A percentile compares a stretch with the other conserved stretches of the same genome.
phyloP scores from a whole-genome alignment of 2,888 invertebrate species.

The Junonia oenone region DNA sequence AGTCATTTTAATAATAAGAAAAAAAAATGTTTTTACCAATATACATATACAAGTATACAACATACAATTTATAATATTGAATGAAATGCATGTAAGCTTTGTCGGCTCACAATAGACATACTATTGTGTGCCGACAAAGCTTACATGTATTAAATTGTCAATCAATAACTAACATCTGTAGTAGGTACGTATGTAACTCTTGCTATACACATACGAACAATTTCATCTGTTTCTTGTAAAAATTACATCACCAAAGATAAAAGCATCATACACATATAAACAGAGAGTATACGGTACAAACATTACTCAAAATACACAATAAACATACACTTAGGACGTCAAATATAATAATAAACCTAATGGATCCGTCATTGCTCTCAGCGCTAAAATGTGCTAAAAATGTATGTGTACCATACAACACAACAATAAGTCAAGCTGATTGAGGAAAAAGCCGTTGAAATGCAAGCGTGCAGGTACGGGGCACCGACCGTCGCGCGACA shows the following conservation, averaged over 20 bases:
- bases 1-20: no score
- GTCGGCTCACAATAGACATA: no score
- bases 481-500: slow-evolving; percentile 32
- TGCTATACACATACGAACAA: background rate
- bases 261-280: background rate
- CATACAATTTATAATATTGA: no score
- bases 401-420: background rate
- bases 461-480: slow-evolving; percentile 26
- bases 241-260: background rate
- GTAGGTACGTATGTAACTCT: no score
- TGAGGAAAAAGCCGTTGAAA: slow-evolving; percentile 5
- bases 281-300: background rate
- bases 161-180: no score
- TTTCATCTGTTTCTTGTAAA: no score
- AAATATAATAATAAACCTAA: background rate
- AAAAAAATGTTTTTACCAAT: no score
- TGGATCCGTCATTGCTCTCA: background rate
- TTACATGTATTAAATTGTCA: no score
- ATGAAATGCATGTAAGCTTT: no score
- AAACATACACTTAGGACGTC: background rate
- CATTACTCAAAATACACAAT: background rate
- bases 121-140: no score
- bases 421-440: slow-evolving; percentile 2
- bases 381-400: background rate
- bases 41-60: no score